Evolutionary conservation across 1,140 invertebrate species (phyloP).

Genomic region (Theocolax elegans): DNA sequence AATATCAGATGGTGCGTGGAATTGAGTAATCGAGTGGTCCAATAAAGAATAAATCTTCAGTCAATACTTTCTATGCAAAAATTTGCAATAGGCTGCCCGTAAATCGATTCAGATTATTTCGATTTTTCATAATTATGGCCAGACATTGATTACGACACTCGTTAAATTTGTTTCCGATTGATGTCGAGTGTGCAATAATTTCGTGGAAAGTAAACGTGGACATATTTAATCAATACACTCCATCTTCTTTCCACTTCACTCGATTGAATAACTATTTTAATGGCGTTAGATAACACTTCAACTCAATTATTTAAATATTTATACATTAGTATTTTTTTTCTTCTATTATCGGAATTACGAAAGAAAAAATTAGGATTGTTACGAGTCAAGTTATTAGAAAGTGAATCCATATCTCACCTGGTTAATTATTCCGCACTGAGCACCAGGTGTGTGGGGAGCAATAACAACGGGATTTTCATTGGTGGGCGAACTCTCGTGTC

Average conservation of each 20-base stretch:
- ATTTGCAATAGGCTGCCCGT: background rate
- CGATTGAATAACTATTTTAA: too few relatives aligned
- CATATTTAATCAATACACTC: background rate
- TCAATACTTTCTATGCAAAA: constrained; percentile 20
- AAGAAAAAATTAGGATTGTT: background rate
- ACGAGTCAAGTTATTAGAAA: background rate
- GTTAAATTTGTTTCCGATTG: background rate
- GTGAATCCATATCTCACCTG: constrained; percentile 51
- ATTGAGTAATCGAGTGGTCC: constrained; percentile 2
- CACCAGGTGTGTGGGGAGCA: constrained; percentile 45
- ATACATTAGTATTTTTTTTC: too few relatives aligned
- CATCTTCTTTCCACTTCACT: too few relatives aligned
- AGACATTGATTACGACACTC: background rate
- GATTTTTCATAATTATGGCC: background rate
- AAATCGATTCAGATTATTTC: background rate
- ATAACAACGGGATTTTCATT: constrained; percentile 37
- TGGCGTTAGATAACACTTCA: too few relatives aligned
- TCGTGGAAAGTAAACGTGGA: background rate
- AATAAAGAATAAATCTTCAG: constrained; percentile 16
- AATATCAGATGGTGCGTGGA: background rate
- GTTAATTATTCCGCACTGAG: constrained; percentile 62
- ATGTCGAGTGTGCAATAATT: background rate
- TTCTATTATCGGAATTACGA: too few relatives aligned
- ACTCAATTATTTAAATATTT: too few relatives aligned
- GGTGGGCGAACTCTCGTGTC: constrained; percentile 32